Evolutionary conservation across 2,113 vertebrate genomes (phyloP).

Genomic region (Perca fluviatilis): DNA sequence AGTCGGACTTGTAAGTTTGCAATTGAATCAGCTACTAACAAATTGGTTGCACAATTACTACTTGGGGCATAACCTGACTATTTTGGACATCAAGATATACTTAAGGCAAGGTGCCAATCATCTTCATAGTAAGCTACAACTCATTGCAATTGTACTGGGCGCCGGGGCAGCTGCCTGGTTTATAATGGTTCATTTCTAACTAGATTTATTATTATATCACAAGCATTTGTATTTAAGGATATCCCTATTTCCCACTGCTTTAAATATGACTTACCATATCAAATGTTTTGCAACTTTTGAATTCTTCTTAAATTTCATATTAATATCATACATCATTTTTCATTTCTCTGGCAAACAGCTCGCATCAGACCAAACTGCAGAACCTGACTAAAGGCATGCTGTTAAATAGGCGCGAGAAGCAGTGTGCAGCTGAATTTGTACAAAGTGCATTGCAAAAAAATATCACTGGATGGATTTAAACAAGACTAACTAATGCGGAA

Average conservation of each 20-base stretch:
- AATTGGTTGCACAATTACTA: too few relatives aligned
- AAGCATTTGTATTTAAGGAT: not conserved
- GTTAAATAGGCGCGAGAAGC: not conserved
- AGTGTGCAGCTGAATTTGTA: not conserved
- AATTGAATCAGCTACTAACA: too few relatives aligned
- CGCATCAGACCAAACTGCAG: not conserved
- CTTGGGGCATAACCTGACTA: too few relatives aligned
- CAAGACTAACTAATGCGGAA: constrained; percentile 9
- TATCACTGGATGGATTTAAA: constrained; percentile 8
- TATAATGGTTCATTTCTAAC: not conserved
- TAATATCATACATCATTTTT: not conserved
- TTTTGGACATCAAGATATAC: too few relatives aligned
- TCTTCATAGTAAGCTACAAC: too few relatives aligned
- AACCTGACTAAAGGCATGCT: not conserved
- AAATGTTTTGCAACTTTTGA: not conserved
- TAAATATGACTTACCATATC: not conserved
- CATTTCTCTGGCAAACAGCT: not conserved
- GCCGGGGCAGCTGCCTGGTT: too few relatives aligned
- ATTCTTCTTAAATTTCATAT: not conserved
- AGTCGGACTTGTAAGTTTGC: too few relatives aligned
- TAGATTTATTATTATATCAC: not conserved
- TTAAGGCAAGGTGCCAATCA: too few relatives aligned
- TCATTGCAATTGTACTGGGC: too few relatives aligned
- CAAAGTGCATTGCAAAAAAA: not conserved
- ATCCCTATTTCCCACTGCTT: not conserved